These are phyloP conservation scores for Trididemnum miniatum DNA, from an alignment of 23 tunicate genomes.

Conservation along the genomic window DNA sequence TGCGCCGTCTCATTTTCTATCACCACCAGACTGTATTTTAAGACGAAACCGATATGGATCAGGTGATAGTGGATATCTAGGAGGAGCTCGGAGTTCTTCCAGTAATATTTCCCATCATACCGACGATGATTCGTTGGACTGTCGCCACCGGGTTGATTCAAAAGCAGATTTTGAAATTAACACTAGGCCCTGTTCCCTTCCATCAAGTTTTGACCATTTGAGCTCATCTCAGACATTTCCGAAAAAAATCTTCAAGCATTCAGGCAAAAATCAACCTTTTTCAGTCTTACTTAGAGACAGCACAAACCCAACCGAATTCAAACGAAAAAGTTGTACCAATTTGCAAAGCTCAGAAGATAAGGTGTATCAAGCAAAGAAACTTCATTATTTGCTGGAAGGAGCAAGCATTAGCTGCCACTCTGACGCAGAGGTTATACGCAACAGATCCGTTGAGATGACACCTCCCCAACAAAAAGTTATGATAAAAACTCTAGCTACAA, in stretches of 20 bases:
- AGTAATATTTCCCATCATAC: slow-evolving; percentile 4
- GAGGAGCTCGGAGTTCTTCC: slow-evolving; percentile 5
- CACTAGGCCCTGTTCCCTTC: not conserved
- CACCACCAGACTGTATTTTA: not conserved
- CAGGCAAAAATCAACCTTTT: not conserved
- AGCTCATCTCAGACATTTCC: not conserved
- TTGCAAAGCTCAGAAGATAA: not conserved
- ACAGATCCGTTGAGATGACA: not conserved
- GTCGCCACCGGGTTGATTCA: not conserved
- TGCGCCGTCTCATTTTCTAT: not conserved
- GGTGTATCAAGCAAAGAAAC: not conserved
- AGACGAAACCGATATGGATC: slow-evolving; percentile 6
- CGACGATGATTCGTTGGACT: not conserved
- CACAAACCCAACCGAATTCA: not conserved
- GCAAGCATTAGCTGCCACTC: not conserved
- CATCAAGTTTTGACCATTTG: not conserved
- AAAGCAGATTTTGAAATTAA: not conserved
- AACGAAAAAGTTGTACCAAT: not conserved
- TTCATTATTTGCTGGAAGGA: not conserved
- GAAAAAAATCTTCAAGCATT: not conserved
- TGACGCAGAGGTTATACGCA: not conserved
- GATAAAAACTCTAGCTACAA: not conserved
- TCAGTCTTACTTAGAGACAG: not conserved
- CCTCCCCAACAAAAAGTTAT: not conserved
- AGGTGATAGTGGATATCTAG: slow-evolving; percentile 22